Percentiles rank a stretch among this genome's conserved stretches.
These are phyloP conservation scores for Helicoverpa assulta DNA, from an alignment of 2,888 invertebrate species.

Conservation along the genomic window DNA sequence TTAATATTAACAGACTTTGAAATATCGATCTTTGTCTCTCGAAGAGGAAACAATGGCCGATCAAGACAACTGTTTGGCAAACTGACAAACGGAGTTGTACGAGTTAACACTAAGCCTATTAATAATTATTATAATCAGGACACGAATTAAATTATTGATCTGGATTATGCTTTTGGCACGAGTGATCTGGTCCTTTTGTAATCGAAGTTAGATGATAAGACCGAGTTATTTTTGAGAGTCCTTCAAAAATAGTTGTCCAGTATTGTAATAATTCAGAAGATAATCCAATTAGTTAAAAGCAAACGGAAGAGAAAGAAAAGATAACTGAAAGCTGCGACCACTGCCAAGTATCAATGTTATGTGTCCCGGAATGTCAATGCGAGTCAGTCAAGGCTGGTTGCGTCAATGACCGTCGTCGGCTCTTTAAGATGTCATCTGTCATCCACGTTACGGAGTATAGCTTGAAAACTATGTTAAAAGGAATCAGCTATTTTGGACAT, in stretches of 20 bases:
- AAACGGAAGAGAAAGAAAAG: conserved; percentile 17
- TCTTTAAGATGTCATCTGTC: conserved; percentile 10
- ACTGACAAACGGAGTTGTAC: conserved; percentile 33
- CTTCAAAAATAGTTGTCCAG: background rate
- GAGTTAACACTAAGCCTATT: conserved; percentile 28
- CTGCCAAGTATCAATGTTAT: conserved; percentile 49
- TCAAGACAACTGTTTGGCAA: conserved; percentile 50
- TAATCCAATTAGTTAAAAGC: conserved; percentile 17
- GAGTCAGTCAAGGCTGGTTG: conserved; percentile 51
- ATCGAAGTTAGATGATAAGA: background rate
- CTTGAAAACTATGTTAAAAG: background rate
- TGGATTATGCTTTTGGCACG: conserved; percentile 16
- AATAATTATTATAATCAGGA: conserved; percentile 18
- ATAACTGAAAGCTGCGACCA: conserved; percentile 3
- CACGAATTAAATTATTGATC: conserved; percentile 16
- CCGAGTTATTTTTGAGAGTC: background rate
- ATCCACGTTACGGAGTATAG: background rate
- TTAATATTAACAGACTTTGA: conserved; percentile 19
- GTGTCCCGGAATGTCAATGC: conserved; percentile 58
- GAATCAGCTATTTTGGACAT: background rate
- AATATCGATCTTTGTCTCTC: conserved; percentile 27
- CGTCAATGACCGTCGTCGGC: conserved; percentile 35
- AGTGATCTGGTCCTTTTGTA: background rate
- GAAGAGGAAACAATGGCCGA: conserved; percentile 48
- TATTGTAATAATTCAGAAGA: background rate